Conservation (phyloP, 2,888 invertebrate species). For the Cataglyphis livida region DNA sequence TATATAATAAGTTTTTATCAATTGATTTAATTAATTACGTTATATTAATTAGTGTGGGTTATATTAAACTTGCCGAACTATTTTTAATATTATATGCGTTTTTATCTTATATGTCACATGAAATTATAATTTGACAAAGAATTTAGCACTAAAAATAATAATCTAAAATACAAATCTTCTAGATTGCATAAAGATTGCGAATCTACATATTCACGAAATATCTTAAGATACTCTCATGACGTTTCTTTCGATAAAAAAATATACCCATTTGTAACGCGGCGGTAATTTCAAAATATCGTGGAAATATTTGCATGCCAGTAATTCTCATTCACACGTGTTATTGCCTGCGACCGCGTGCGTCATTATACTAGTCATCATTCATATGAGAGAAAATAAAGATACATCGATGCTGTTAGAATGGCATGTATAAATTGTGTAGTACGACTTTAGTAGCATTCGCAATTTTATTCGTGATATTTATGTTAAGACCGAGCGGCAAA, state of each 20-base stretch:
- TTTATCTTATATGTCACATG: neutral
- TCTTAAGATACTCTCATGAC: neutral
- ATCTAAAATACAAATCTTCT: neutral
- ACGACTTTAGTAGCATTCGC: slow-evolving; percentile 13
- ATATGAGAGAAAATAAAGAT: slow-evolving; percentile 20
- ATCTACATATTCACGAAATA: neutral
- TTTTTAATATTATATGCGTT: neutral
- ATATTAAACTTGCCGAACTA: neutral
- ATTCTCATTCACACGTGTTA: neutral
- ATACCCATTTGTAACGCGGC: neutral
- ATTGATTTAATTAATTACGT: neutral
- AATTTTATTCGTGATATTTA: slow-evolving; percentile 26
- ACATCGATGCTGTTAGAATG: slow-evolving; percentile 24
- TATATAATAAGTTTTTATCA: neutral
- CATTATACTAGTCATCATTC: slow-evolving; percentile 23
- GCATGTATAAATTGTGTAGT: slow-evolving; percentile 17
- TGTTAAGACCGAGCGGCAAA: slow-evolving; percentile 9
- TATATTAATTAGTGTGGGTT: neutral
- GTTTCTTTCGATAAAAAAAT: neutral
- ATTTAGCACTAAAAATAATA: neutral
- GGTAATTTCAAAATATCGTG: neutral
- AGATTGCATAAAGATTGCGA: neutral
- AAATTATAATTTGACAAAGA: neutral
- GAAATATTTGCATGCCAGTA: neutral
- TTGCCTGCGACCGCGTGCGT: neutral